Base-by-base conservation (phyloP, 64 coral and sea anemone species). In the Montipora cactus region DNA sequence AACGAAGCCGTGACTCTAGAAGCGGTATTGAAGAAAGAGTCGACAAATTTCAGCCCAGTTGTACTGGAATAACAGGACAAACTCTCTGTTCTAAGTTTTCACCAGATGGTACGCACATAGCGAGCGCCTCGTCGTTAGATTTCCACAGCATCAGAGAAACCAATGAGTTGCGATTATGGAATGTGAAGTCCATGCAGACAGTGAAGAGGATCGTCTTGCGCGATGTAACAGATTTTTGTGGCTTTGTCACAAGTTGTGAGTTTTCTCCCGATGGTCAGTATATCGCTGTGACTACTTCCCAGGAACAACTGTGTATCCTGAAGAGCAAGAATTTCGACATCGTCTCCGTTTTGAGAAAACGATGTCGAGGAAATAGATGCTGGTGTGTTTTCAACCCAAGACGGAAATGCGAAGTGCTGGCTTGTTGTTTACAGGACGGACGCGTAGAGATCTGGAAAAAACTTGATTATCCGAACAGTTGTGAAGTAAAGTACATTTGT, bases 61-160 rank as follows among this genome's bases (percentile, higher is more conserved):
- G 96, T 44, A 97, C 91, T 44, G 96, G 96, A 18, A 89, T 97
- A 2, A 95, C 88, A 6, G 96, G 96, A 15, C 96, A 97, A 74
- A 95, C 96, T 49, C 81, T 97, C 19, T 91, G 81, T 49, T 97
- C 93, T 89, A 94, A 97, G 61, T 97, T 97, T 92, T 94, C 96
- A 64, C 96, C 96, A 18, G 96, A 97, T 85, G 89, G 81, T 18
- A 28, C 77, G 14, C 80, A 82, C 72, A 80, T 97, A 47, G 61
- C 92, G 45, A 97, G 96, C 70, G 96, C 96, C 8, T 93, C 96
- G 3, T 97, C 91, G 22, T 79, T 97, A 21, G 96, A 97, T 90
- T 97, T 97, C 81, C 96, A 97, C 48, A 97, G 93, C 2, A 97
- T 97, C 74, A 77, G 96, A 67, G 96, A 97, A 81, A 97, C 96